Conservation (phyloP, 2,797 vertebrate species). For the Melanotaenia nigrans region DNA sequence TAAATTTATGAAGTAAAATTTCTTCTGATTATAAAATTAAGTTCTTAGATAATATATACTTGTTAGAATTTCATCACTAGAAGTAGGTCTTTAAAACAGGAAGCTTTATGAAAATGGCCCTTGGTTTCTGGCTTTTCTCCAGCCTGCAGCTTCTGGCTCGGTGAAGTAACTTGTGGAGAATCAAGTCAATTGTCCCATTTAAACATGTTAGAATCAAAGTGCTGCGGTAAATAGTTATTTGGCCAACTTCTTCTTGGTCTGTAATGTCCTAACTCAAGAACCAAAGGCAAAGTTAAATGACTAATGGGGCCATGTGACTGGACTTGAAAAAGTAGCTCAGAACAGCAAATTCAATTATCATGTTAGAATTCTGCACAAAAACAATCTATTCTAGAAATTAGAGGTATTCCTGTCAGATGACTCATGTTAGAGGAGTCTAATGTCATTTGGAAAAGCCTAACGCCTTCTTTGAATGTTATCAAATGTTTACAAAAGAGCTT, state of each 20-base stretch:
- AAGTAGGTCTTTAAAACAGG: neutral
- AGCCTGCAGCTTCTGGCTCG: conserved; percentile 41
- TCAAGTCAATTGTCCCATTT: conserved; percentile 69
- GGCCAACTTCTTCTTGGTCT: conserved; percentile 55
- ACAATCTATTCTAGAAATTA: conserved; percentile 88
- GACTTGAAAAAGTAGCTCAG: conserved; percentile 77
- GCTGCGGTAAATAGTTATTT: conserved; percentile 68
- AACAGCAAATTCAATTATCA: conserved; percentile 86
- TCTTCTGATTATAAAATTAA: neutral
- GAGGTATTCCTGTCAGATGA: conserved; percentile 85
- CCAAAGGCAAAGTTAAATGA: conserved; percentile 72
- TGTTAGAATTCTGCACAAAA: conserved; percentile 88
- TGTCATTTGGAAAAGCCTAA: conserved; percentile 72
- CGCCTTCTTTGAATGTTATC: conserved; percentile 81
- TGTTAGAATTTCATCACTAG: neutral
- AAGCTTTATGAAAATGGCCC: neutral
- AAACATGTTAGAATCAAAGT: conserved; percentile 80
- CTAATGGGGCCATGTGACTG: conserved; percentile 83
- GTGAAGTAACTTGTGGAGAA: conserved; percentile 50
- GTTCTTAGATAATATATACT: neutral
- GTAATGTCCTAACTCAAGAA: conserved; percentile 61
- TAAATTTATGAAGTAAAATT: neutral
- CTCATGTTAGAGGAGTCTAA: conserved; percentile 78
- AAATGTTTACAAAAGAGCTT: conserved; percentile 85
- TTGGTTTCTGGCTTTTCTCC: conserved; percentile 21